phyloP scores from a whole-genome alignment of 2,888 invertebrate species.

The Chrysina gloriosa region DNA sequence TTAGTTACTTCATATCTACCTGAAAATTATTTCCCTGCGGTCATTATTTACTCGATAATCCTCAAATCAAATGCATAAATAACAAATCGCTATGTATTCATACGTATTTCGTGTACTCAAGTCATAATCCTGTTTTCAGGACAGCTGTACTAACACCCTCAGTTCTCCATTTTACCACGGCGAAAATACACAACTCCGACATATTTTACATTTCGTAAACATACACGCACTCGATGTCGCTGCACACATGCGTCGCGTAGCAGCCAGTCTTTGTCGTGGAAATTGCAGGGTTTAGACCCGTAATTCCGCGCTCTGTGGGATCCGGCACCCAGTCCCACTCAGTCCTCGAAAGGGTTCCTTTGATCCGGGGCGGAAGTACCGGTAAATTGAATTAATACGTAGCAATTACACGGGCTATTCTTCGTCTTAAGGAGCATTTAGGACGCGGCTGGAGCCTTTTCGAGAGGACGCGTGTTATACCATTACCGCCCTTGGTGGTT shows the following conservation, averaged over 20 bases:
- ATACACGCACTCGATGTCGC: slow-evolving; percentile 24
- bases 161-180: not conserved
- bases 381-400: slow-evolving; percentile 66
- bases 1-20: no score
- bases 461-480: slow-evolving; percentile 56
- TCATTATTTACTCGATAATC: no score
- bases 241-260: slow-evolving; percentile 33
- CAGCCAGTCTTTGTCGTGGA: slow-evolving; percentile 50
- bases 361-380: slow-evolving; percentile 61
- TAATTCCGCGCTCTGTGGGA: slow-evolving; percentile 62
- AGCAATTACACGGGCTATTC: slow-evolving; percentile 64
- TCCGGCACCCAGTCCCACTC: slow-evolving; percentile 58
- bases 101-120: not conserved
- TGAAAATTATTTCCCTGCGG: no score
- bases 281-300: slow-evolving; percentile 64
- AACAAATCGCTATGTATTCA: no score
- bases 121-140: not conserved
- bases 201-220: slow-evolving; percentile 21
- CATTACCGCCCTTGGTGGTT: slow-evolving; percentile 61
- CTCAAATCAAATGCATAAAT: no score
- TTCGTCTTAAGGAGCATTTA: slow-evolving; percentile 65
- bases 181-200: not conserved
- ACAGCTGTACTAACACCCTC: slow-evolving; percentile 20
- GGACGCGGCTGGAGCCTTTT: slow-evolving; percentile 58
- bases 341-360: slow-evolving; percentile 59